A percentile compares a stretch with the other conserved stretches of the same genome.
phyloP scores from a whole-genome alignment of 2,888 invertebrate genomes.

The Morpho achilles region DNA sequence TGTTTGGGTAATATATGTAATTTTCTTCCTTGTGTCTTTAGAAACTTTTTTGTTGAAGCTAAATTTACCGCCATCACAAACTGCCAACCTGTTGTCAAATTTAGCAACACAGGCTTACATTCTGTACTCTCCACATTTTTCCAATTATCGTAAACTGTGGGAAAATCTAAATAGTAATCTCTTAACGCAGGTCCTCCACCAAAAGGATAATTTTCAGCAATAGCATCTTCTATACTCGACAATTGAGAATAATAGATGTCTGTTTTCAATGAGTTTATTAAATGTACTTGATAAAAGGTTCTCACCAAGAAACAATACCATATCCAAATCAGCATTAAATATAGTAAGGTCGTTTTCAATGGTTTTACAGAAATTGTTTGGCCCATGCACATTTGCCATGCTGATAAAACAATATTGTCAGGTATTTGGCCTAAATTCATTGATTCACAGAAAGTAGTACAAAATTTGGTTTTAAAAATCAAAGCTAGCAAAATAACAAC shows the following conservation, averaged over 20 bases:
- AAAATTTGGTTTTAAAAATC: constrained; percentile 38
- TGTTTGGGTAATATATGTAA: constrained; percentile 46
- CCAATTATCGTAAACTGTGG: constrained; percentile 49
- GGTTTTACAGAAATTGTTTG: constrained; percentile 46
- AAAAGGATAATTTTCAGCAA: constrained; percentile 45
- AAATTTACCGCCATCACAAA: constrained; percentile 53
- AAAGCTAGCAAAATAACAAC: constrained; percentile 41
- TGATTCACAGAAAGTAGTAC: constrained; percentile 28
- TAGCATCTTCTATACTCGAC: constrained; percentile 48
- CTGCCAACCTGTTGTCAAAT: constrained; percentile 45
- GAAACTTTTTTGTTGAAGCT: constrained; percentile 39
- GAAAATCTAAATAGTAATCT: constrained; percentile 53
- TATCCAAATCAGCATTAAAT: constrained; percentile 50
- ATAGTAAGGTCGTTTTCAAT: constrained; percentile 39
- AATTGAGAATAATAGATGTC: constrained; percentile 45
- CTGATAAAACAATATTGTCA: constrained; percentile 33
- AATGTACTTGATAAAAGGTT: constrained; percentile 57
- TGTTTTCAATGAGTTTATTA: constrained; percentile 55
- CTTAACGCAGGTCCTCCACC: constrained; percentile 53
- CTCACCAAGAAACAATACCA: constrained; percentile 60
- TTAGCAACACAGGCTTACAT: constrained; percentile 37
- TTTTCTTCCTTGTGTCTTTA: constrained; percentile 32
- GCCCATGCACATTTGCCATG: constrained; percentile 52
- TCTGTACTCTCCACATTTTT: constrained; percentile 37
- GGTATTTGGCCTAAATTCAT: constrained; percentile 27